Evolutionary conservation across 1,140 invertebrate genomes (phyloP).

Genomic region (Drosophila punjabiensis): DNA sequence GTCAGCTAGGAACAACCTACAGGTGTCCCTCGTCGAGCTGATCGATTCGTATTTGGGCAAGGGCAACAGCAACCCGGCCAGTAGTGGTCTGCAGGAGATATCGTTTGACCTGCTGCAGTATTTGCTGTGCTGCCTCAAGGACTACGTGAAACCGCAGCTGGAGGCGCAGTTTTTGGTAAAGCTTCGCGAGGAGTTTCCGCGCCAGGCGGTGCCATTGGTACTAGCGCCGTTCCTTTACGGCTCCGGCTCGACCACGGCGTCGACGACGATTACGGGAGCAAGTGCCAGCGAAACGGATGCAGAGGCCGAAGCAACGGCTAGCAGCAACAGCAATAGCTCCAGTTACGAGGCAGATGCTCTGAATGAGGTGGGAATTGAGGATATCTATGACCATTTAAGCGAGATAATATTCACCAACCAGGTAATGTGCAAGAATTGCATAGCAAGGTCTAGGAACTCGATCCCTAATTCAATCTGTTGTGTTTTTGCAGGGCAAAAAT

Average conservation of each 20-base stretch:
- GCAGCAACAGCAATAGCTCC: conserved; percentile 50
- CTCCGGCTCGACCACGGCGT: conserved; percentile 49
- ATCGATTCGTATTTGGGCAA: conserved; percentile 94
- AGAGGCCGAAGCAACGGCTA: conserved; percentile 60
- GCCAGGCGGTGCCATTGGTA: conserved; percentile 94
- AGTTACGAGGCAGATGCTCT: conserved; percentile 70
- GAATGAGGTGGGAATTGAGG: conserved; percentile 82
- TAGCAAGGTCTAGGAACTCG: neutral
- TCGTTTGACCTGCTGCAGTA: conserved; percentile 95
- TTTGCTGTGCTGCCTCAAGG: conserved; percentile 89
- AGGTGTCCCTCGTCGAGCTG: conserved; percentile 93
- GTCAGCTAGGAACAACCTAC: conserved; percentile 91
- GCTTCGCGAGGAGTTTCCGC: conserved; percentile 94
- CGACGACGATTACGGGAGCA: conserved; percentile 31
- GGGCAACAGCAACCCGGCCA: conserved; percentile 87
- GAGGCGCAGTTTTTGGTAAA: conserved; percentile 93
- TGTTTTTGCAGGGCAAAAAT: conserved; percentile 79
- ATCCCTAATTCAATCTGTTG: neutral
- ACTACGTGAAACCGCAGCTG: conserved; percentile 87
- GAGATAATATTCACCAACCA: conserved; percentile 83
- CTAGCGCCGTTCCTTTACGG: conserved; percentile 93
- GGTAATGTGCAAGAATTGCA: conserved; percentile 17
- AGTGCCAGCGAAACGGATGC: conserved; percentile 68
- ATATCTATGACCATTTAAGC: conserved; percentile 85
- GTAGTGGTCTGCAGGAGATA: conserved; percentile 94